phyloP scores from a whole-genome alignment of 2,888 invertebrate genomes.

The Norana najaformis region DNA sequence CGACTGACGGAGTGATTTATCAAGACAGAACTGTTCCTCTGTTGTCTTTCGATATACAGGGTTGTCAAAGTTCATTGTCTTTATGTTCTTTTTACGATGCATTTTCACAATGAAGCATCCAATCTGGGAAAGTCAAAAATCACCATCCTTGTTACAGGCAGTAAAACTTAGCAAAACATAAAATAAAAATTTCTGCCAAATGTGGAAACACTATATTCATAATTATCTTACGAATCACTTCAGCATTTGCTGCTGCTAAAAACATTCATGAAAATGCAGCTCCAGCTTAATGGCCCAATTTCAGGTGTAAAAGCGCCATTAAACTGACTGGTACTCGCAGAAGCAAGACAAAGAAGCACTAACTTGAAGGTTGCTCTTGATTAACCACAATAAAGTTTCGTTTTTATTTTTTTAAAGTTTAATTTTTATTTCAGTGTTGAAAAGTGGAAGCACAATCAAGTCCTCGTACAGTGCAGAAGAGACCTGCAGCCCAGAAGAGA shows the following conservation, averaged over 20 bases:
- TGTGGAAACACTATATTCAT: background rate
- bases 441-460: background rate
- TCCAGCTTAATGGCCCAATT: no score
- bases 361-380: background rate
- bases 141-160: background rate
- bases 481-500: background rate
- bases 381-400: no score
- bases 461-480: background rate
- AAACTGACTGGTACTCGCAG: background rate
- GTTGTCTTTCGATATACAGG: conserved; percentile 97
- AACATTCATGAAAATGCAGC: no score
- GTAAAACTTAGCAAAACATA: background rate
- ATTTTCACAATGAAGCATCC: conserved; percentile 15
- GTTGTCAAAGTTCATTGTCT: conserved; percentile 98
- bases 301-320: no score
- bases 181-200: background rate
- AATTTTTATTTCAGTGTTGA: background rate
- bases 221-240: no score
- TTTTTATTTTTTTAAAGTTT: no score
- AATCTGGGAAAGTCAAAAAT: background rate
- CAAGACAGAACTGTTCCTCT: conserved; percentile 44
- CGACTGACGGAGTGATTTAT: conserved; percentile 43
- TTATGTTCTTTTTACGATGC: conserved; percentile 54
- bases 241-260: no score
- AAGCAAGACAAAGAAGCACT: background rate